These are phyloP conservation scores for Dinomys branickii DNA, from an alignment of 2,113 vertebrate species.

Conservation along the genomic window DNA sequence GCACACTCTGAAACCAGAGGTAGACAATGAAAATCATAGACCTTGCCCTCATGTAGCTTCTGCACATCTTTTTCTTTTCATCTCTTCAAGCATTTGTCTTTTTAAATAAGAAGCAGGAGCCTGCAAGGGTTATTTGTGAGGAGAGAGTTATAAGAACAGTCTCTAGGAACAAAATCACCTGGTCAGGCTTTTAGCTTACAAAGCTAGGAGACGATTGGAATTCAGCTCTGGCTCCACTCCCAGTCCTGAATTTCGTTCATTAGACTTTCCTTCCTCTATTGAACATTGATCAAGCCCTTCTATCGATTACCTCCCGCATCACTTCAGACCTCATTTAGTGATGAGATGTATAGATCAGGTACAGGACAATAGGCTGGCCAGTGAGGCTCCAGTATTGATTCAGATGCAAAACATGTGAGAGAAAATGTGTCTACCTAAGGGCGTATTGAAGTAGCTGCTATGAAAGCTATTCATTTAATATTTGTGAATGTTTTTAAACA, in stretches of 20 bases:
- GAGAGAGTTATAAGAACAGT: background rate
- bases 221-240: slow-evolving; percentile 21
- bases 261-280: slow-evolving; percentile 55
- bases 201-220: slow-evolving; percentile 36
- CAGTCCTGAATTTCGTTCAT: slow-evolving; percentile 35
- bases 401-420: slow-evolving; percentile 4
- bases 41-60: background rate
- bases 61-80: background rate
- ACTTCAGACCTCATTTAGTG: slow-evolving; percentile 30
- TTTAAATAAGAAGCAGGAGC: background rate
- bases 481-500: slow-evolving; percentile 54
- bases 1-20: background rate
- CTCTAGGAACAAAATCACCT: background rate
- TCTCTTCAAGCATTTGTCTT: background rate
- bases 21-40: background rate
- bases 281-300: slow-evolving; percentile 47
- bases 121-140: background rate
- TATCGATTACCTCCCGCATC: background rate
- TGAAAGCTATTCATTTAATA: background rate
- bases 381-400: background rate
- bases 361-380: background rate
- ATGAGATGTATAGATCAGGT: slow-evolving; percentile 51
- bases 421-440: background rate
- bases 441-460: slow-evolving; percentile 20
- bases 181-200: background rate